Evolutionary conservation across 2,888 invertebrate species (phyloP).

Genomic region (Protonemura montana): DNA sequence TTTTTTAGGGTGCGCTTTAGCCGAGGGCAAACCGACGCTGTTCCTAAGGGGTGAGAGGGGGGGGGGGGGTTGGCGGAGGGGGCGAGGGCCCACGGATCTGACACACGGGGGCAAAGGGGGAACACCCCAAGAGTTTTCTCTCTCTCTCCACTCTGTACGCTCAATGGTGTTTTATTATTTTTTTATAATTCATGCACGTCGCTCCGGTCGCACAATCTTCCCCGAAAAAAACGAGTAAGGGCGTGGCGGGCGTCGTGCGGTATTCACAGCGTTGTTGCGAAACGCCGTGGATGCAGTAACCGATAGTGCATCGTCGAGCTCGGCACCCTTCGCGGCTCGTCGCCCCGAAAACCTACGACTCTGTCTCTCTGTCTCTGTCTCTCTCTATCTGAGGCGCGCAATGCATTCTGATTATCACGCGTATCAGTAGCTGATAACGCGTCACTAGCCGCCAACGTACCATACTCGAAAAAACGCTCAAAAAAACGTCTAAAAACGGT

Average conservation of each 20-base stretch:
- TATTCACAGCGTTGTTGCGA: constrained; percentile 25
- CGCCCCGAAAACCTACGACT: too few relatives aligned
- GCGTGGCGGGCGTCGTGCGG: constrained; percentile 43
- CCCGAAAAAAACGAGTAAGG: constrained; percentile 46
- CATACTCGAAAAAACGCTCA: too few relatives aligned
- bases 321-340: too few relatives aligned
- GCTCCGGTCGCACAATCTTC: constrained; percentile 27
- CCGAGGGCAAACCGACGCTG: neutral
- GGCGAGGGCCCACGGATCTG: neutral
- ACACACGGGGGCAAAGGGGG: constrained; percentile 17
- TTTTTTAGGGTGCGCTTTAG: constrained; percentile 28
- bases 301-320: too few relatives aligned
- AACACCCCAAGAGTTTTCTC: neutral
- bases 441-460: too few relatives aligned
- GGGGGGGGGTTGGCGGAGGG: constrained; percentile 31
- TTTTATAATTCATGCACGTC: constrained; percentile 32
- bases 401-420: too few relatives aligned
- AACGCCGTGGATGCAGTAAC: too few relatives aligned
- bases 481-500: too few relatives aligned
- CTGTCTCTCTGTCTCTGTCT: too few relatives aligned
- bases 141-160: neutral
- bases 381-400: too few relatives aligned
- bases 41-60: neutral
- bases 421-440: too few relatives aligned
- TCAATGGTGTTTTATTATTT: constrained; percentile 23